phyloP scores from a whole-genome alignment of 2,113 vertebrate genomes.

The Halichoerus grypus region DNA sequence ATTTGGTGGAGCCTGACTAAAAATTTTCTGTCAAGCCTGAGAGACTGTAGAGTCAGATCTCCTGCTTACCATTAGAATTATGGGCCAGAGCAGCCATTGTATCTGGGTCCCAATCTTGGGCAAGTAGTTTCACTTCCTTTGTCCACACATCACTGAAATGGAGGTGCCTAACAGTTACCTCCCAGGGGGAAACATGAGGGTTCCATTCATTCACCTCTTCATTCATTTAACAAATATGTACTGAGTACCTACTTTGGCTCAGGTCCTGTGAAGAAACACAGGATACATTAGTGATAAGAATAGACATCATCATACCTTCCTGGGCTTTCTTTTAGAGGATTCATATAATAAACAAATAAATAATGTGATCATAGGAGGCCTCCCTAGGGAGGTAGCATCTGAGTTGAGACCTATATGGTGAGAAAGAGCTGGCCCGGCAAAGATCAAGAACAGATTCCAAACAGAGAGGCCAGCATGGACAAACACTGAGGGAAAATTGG shows the following conservation, averaged over 20 bases:
- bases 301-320: neutral
- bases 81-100: neutral
- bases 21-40: neutral
- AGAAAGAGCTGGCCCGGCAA: neutral
- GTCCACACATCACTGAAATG: neutral
- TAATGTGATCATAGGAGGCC: neutral
- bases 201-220: neutral
- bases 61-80: neutral
- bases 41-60: neutral
- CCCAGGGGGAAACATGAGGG: neutral
- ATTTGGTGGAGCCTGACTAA: neutral
- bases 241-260: neutral
- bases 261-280: neutral
- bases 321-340: neutral
- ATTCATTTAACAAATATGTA: neutral
- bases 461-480: neutral
- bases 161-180: neutral
- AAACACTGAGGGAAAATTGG: neutral
- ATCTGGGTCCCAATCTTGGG: neutral
- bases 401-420: conserved; percentile 1
- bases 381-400: neutral
- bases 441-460: neutral
- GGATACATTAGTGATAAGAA: neutral
- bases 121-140: neutral
- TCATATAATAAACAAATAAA: neutral